These are phyloP conservation scores for Oxycera nigricornis DNA, from an alignment of 2,888 invertebrate species.

Conservation along the genomic window DNA sequence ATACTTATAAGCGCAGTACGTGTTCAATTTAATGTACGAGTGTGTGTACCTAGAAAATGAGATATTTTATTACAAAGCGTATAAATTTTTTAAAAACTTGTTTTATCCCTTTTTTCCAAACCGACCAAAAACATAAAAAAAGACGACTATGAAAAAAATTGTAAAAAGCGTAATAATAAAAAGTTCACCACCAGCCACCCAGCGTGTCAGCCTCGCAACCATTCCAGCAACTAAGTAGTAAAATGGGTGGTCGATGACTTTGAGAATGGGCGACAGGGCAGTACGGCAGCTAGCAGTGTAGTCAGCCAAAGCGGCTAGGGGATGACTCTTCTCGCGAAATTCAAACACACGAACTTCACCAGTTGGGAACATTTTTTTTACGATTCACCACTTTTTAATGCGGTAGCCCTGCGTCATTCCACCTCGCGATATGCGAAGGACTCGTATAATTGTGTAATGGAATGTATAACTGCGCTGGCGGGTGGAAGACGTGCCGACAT, in stretches of 20 bases:
- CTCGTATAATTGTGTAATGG: conserved; percentile 22
- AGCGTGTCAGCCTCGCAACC: conserved; percentile 9
- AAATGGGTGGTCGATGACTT: conserved; percentile 35
- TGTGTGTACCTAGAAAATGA: conserved; percentile 47
- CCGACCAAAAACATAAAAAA: conserved; percentile 39
- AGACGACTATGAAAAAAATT: conserved; percentile 35
- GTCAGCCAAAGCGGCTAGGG: neutral
- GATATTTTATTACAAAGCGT: conserved; percentile 48
- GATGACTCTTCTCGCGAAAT: conserved; percentile 39
- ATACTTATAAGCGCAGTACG: conserved; percentile 31
- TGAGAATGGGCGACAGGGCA: conserved; percentile 3
- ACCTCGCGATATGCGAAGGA: conserved; percentile 16
- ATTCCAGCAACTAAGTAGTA: conserved; percentile 37
- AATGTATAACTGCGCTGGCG: neutral
- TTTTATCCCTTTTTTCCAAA: conserved; percentile 46
- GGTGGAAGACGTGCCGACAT: neutral
- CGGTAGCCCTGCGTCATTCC: conserved; percentile 46
- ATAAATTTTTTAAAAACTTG: conserved; percentile 48
- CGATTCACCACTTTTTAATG: conserved; percentile 47
- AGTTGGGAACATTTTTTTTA: conserved; percentile 44
- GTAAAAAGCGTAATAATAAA: conserved; percentile 39
- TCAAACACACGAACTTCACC: conserved; percentile 43
- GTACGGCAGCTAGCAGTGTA: neutral
- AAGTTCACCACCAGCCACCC: conserved; percentile 30
- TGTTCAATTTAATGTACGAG: conserved; percentile 36